Base-by-base conservation (phyloP, 1,140 invertebrate species). In the Caenorhabditis briggsae region DNA sequence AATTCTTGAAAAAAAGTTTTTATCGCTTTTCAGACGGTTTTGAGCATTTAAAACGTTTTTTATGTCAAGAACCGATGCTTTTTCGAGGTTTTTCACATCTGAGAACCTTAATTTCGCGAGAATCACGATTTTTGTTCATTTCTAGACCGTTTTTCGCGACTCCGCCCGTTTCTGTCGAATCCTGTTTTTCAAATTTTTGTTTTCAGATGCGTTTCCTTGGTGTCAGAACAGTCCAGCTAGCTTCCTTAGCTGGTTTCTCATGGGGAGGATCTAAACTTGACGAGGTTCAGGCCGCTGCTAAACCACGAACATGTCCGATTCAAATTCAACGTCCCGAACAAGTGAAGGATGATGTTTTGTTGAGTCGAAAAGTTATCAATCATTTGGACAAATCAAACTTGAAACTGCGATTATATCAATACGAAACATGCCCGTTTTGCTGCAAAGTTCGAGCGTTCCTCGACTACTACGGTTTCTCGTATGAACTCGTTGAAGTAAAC, bases 371-470 rank as follows among this genome's bases (percentile, higher is more conserved):
- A 41, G 65, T 87, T 78, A 83, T 89, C 7, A 89, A 89, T 65
- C 87, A 89, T 48, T 78, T 94, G 20, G 96, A 97, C 93, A 93
- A 93, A 8, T 95, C 94, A 83, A 95, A 95, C 14, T 93, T 98
- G 65, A 95, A 97, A 89, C 93, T 99, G 20, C 96, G 96, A 0
- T 93, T 99, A 33, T 99, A 96, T 92, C 97, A 99, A 94, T 99
- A 97, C 93, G 96, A 97, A 91, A 97, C 96, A 5, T 99, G 97
- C 93, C 98, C 98, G 48, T 99, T 99, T 93, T 99, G 98, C 93
- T 99, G 97, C 91, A 99, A 99, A 94, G 93, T 98, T 0, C 94
- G 98, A 87, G 95, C 96, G 20, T 96, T 96, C 93, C 93, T 99
- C 5, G 97, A 99, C 93, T 97, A 96, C 91, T 95, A 96, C 93